Evolutionary conservation across 2,113 vertebrate genomes (phyloP), one percentile per base, ranked within the genome.

Genomic region (Dinomys branickii): DNA sequence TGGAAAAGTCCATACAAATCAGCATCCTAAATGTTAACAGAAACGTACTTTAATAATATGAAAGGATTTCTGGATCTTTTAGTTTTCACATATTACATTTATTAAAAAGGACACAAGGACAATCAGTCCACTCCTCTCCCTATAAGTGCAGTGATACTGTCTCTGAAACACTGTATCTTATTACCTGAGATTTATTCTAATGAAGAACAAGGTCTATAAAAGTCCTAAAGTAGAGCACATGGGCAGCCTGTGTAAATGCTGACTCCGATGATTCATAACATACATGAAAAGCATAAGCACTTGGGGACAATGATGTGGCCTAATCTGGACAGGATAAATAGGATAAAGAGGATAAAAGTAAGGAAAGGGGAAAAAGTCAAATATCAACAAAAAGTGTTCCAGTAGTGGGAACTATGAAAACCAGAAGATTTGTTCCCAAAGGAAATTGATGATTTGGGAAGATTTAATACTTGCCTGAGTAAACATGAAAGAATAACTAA

Each of bases 401-500:
- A 94, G 78, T 47, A 92, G 52, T 85, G 69, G 71, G 16, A 95
- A 92, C 89, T 96, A 93, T 94, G 75, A 94, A 98, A 95, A 95
- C 87, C 97, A 95, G 94, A 98, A 95, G 81, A 96, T 87, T 78
- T 94, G 38, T 50, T 90, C 65, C 91, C 90, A 96, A 92, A 95
- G 73, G 87, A 95, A 94, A 97, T 73, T 91, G 67, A 65, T 94
- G 75, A 96, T 94, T 97, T 94, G 33, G 59, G 83, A 96, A 93
- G 90, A 97, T 90, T 94, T 94, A 92, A 96, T 94, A 96, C 89
- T 88, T 90, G 71, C 93, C 73, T 95, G 94, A 82, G 41, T 75
- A 86, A 96, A 96, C 54, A 83, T 92, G 94, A 95, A 97, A 95
- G 78, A 94, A 94, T 73, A 94, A 75, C 75, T 97, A 93, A 93